Evolutionary conservation across 2,113 vertebrate genomes (phyloP), one percentile per base, ranked within the genome.

Genomic region (Mesitornis unicolor): DNA sequence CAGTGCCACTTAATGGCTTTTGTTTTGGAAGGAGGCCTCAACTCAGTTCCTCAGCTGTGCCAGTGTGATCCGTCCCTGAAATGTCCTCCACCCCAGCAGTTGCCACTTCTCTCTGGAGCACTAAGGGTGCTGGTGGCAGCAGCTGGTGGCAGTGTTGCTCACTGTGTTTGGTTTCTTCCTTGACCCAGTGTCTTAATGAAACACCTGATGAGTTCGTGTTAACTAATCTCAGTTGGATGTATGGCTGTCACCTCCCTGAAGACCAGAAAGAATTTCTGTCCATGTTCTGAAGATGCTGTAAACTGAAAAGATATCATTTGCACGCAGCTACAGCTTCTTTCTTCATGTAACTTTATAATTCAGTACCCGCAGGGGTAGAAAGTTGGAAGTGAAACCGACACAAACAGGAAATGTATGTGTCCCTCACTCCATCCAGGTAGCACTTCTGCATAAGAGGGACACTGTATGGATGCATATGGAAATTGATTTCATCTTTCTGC

Each of bases 401-500:
- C 20, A 78, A 35, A 69, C 33, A 80, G 89, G 63, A 50, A 85
- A 73, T 60, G 65, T 63, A 5, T 38, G 64, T 86, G 25, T 74
- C 60, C 83, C n/a, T 83, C 10, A 1, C 47, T 92, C 93, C 87
- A 69, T 73, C 48, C 48, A 61, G 67, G 77, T 51, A 87, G 29
- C 57, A 13, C 67, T 97, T 94, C 89, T 67, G 64, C 69, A 20
- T 68, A 50, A 90, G 64, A 93, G 45, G 82, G 84, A 83, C 28
- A 12, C 71, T 92, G 89, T 53, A 77, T 82, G 85, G 93, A 87
- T 80, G 20, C 77, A 53, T 91, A 59, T 81, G 94, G 87, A 85
- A 92, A 95, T 71, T 77, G 71, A 67, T 91, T 90, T 96, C 67
- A 87, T 95, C 95, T 92, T 94, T 96, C 93, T 97, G 85, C 79